Percentiles rank a stretch among this genome's conserved stretches.
Conservation (phyloP, 2,888 invertebrate species). For the Nymphalis urticae region DNA sequence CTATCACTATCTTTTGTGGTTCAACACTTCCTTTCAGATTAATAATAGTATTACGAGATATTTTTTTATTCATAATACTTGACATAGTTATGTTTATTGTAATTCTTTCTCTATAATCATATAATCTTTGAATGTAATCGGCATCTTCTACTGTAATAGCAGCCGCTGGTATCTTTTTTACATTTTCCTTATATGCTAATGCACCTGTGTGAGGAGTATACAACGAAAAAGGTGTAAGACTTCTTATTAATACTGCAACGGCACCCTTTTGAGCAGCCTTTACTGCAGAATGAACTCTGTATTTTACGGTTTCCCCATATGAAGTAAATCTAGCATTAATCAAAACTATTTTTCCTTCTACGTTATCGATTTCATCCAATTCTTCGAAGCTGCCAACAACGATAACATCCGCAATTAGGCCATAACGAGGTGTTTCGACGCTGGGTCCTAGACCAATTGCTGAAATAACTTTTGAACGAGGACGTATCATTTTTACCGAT, state of each 20-base stretch:
- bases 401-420: constrained; percentile 87
- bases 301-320: constrained; percentile 85
- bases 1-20: constrained; percentile 83
- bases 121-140: constrained; percentile 84
- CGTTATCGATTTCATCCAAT: constrained; percentile 75
- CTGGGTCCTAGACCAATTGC: constrained; percentile 87
- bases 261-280: constrained; percentile 88
- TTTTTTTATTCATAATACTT: constrained; percentile 78
- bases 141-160: constrained; percentile 91
- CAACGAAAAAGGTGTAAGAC: constrained; percentile 89
- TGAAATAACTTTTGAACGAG: constrained; percentile 82
- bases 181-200: constrained; percentile 81
- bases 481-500: constrained; percentile 83
- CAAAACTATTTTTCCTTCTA: constrained; percentile 87
- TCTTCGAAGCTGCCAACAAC: constrained; percentile 86
- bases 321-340: constrained; percentile 84
- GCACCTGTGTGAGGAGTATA: constrained; percentile 89
- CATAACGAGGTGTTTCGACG: constrained; percentile 85
- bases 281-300: constrained; percentile 84
- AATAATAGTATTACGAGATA: constrained; percentile 87
- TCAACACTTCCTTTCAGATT: constrained; percentile 82
- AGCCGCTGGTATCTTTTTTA: constrained; percentile 86
- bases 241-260: constrained; percentile 87
- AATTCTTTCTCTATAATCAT: constrained; percentile 75
- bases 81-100: constrained; percentile 84